Conservation (phyloP, 1,140 invertebrate genomes). For the Cheumatopsyche charites region DNA sequence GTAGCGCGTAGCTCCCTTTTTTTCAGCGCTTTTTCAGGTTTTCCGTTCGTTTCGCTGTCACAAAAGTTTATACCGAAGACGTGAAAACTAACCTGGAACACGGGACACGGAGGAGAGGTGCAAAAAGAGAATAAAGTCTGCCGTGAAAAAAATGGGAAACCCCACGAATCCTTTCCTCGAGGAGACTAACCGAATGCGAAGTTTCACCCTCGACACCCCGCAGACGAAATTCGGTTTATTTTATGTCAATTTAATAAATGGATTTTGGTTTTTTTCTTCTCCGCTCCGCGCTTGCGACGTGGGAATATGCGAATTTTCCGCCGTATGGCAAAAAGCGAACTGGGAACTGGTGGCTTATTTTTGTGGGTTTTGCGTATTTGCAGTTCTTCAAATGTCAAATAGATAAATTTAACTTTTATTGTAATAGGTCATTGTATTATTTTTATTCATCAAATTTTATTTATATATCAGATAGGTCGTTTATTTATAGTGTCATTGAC, state of each 20-base stretch:
- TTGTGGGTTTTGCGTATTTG: no score
- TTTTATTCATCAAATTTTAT: no score
- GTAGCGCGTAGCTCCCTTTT: background rate
- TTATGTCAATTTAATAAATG: conserved; percentile 22
- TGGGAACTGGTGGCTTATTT: no score
- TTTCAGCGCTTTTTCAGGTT: background rate
- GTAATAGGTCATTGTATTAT: no score
- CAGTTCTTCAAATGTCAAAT: no score
- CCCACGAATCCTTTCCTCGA: background rate
- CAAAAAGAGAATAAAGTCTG: background rate
- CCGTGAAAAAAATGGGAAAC: background rate
- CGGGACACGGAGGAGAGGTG: background rate
- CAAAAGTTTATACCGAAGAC: conserved; percentile 3
- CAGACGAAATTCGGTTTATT: conserved; percentile 21
- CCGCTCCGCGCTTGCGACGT: background rate
- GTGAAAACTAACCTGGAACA: conserved; percentile 10
- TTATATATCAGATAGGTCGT: no score
- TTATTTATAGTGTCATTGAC: no score
- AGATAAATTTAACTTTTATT: no score
- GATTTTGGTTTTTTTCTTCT: conserved; percentile 9
- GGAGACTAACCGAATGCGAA: background rate
- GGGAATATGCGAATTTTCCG: no score
- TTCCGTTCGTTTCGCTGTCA: conserved; percentile 9
- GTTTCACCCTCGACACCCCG: conserved; percentile 17
- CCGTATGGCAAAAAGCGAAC: no score